phyloP scores from a whole-genome alignment of 1,140 invertebrate species.

The Bacillus rossius region DNA sequence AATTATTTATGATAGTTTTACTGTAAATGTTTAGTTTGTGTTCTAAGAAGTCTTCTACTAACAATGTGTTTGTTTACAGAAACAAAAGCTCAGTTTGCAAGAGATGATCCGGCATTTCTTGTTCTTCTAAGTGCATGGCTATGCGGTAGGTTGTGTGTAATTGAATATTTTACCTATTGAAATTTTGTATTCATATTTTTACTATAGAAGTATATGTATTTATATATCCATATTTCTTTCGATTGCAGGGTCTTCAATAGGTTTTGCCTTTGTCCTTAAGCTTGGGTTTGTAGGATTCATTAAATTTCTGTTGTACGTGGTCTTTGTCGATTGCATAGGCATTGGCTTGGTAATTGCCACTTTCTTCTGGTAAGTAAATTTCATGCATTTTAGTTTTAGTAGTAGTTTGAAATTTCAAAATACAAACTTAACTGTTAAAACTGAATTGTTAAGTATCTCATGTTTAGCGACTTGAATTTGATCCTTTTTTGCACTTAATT shows the following conservation, averaged over 20 bases:
- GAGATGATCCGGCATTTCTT: constrained; percentile 98
- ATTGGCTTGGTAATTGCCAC: constrained; percentile 86
- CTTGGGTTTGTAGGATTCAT: constrained; percentile 72
- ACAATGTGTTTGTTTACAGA: constrained; percentile 54
- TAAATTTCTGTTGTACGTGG: constrained; percentile 85
- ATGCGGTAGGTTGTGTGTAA: constrained; percentile 63
- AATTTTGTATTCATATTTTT: not conserved
- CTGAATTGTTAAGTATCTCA: no score
- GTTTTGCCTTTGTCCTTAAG: constrained; percentile 77
- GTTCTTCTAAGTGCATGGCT: constrained; percentile 87
- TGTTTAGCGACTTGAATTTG: no score
- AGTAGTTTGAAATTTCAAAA: no score
- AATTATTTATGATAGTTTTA: no score
- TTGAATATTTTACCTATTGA: not conserved
- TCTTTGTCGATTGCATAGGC: constrained; percentile 92
- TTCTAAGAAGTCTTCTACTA: no score
- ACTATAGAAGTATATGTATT: not conserved
- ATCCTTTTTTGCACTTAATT: no score
- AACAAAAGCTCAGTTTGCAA: constrained; percentile 97
- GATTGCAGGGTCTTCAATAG: constrained; percentile 79
- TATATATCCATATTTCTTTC: not conserved
- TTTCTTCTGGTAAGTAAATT: constrained; percentile 71
- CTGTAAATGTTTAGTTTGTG: no score
- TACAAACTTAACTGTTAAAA: no score
- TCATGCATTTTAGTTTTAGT: not conserved